A percentile compares a stretch with the other conserved stretches of the same genome.
Evolutionary conservation across 1,140 invertebrate genomes (phyloP).

Genomic region (Polypedilum pembai): DNA sequence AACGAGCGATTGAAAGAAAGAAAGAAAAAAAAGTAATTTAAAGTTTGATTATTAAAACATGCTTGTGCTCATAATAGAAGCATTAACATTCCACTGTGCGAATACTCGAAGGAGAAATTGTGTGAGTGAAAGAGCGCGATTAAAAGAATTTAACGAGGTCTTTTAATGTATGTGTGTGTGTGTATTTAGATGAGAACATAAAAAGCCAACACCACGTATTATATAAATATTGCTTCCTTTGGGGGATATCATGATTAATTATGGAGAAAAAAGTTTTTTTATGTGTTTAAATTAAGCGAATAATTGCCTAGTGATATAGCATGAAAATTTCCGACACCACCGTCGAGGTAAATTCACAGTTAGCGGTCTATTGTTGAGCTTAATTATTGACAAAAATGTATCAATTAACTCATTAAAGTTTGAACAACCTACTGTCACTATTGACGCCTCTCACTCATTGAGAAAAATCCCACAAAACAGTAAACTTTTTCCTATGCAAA

Average conservation of each 20-base stretch:
- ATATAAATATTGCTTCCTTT: neutral
- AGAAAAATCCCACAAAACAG: too few species aligned
- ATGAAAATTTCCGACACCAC: too few species aligned
- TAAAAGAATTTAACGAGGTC: constrained; percentile 15
- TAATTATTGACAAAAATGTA: too few species aligned
- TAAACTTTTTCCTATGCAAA: too few species aligned
- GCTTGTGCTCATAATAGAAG: neutral
- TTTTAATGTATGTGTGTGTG: neutral
- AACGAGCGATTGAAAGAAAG: constrained; percentile 1
- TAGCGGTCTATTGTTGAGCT: too few species aligned
- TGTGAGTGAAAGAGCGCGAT: neutral
- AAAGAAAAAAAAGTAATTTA: constrained; percentile 12
- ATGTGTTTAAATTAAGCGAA: constrained; percentile 23
- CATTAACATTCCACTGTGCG: neutral
- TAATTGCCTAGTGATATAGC: constrained; percentile 3
- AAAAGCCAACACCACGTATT: neutral
- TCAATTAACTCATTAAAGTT: too few species aligned
- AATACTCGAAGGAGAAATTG: constrained; percentile 12
- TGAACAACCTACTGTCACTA: too few species aligned
- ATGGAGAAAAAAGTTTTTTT: constrained; percentile 1
- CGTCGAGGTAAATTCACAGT: too few species aligned
- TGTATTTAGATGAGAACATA: neutral
- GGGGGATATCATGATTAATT: constrained; percentile 23
- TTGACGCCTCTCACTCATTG: too few species aligned
- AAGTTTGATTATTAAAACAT: constrained; percentile 29